These are phyloP conservation scores for Heliothis virescens DNA, from an alignment of 1,140 invertebrate genomes.

Conservation along the genomic window DNA sequence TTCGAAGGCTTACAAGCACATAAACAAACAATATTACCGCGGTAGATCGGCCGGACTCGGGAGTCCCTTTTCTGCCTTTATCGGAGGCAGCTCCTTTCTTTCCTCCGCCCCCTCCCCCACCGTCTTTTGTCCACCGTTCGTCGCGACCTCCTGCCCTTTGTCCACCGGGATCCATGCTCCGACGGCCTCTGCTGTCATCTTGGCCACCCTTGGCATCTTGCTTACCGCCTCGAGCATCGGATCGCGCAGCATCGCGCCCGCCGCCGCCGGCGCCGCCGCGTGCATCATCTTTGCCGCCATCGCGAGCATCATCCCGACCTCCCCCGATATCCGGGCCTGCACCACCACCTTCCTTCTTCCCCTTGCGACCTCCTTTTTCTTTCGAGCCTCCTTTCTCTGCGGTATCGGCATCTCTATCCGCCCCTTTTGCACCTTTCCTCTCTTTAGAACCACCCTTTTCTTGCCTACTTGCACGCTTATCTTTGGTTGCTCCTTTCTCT, in stretches of 20 bases:
- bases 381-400: constrained; percentile 20
- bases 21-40: no score
- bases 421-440: constrained; percentile 36
- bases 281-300: neutral
- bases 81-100: no score
- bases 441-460: neutral
- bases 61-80: neutral
- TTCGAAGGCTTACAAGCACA: no score
- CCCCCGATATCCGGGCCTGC: neutral
- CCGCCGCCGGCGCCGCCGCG: neutral
- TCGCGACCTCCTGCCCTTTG: neutral
- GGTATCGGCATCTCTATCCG: constrained; percentile 11
- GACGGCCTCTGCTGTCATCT: no score
- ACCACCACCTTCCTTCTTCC: neutral
- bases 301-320: neutral
- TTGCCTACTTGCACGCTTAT: no score
- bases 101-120: neutral
- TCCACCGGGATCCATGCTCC: neutral
- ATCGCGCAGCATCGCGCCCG: neutral
- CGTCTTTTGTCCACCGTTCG: no score
- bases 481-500: no score
- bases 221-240: neutral
- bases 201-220: neutral
- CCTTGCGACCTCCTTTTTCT: neutral
- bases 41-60: neutral